A percentile compares a stretch with the other conserved stretches of the same genome.
These are phyloP conservation scores for Rhizoglyphus robini DNA, from an alignment of 1,140 invertebrate species.

Conservation along the genomic window DNA sequence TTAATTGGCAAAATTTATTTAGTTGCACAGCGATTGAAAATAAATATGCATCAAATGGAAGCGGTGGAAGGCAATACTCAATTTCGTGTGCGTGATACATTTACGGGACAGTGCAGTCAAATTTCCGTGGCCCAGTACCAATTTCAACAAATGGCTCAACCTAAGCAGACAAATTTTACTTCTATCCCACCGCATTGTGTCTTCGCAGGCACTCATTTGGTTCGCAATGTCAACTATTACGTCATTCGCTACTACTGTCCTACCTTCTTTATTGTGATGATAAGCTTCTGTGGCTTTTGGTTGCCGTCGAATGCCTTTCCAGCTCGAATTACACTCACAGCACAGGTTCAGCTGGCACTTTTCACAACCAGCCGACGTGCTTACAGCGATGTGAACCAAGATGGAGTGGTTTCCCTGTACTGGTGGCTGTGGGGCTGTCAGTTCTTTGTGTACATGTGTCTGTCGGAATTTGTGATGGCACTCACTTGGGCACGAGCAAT, in stretches of 20 bases:
- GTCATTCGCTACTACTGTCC: conserved; percentile 26
- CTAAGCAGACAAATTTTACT: too few relatives aligned
- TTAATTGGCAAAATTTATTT: not conserved
- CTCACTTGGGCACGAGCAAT: conserved; percentile 9
- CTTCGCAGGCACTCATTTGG: too few relatives aligned
- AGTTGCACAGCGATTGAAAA: not conserved
- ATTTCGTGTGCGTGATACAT: conserved; percentile 8
- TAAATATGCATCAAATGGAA: not conserved
- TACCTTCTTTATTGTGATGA: conserved; percentile 24
- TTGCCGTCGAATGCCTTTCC: conserved; percentile 25
- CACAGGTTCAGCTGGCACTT: not conserved
- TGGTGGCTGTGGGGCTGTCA: conserved; percentile 17
- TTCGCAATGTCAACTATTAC: conserved; percentile 24
- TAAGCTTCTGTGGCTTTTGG: conserved; percentile 26
- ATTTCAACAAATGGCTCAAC: too few relatives aligned
- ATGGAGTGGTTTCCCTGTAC: conserved; percentile 16
- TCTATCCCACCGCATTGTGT: too few relatives aligned
- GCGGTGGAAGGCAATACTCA: conserved; percentile 4
- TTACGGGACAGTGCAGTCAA: not conserved
- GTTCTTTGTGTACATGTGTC: conserved; percentile 15
- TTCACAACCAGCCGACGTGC: not conserved
- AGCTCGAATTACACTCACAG: conserved; percentile 18
- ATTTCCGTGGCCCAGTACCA: not conserved
- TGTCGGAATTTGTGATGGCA: conserved; percentile 16
- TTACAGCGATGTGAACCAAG: not conserved